These are phyloP conservation scores for Barnardius zonarius DNA, from an alignment of 2,113 vertebrate species.

Conservation along the genomic window DNA sequence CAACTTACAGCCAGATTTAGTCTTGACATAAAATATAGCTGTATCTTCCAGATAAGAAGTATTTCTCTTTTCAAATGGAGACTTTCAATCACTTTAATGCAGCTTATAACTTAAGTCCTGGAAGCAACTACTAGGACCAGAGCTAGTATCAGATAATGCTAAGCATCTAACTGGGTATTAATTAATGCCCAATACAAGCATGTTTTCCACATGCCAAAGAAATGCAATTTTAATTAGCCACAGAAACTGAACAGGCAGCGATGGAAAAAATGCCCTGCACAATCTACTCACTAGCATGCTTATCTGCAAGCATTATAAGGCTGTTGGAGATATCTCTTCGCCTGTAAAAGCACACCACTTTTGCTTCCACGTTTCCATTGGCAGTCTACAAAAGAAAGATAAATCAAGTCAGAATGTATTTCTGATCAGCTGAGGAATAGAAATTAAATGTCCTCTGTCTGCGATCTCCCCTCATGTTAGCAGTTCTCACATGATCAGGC, in stretches of 20 bases:
- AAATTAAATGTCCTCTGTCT: neutral
- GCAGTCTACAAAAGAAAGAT: slow-evolving; percentile 85
- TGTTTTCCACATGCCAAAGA: neutral
- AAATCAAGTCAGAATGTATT: slow-evolving; percentile 28
- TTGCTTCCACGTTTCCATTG: slow-evolving; percentile 96
- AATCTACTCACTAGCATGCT: slow-evolving; percentile 92
- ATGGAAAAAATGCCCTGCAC: neutral
- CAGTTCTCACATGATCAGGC: neutral
- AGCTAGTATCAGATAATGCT: neutral
- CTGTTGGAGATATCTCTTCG: slow-evolving; percentile 97
- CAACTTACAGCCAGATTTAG: neutral
- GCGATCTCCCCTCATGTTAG: neutral
- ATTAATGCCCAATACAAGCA: neutral
- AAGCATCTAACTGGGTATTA: neutral
- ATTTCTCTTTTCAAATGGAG: neutral
- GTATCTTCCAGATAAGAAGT: neutral
- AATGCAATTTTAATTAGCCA: neutral
- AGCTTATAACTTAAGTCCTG: neutral
- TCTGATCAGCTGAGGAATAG: neutral
- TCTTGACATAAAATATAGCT: neutral
- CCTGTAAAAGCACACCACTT: slow-evolving; percentile 98
- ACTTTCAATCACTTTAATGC: neutral
- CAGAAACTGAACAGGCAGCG: neutral
- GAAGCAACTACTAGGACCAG: neutral
- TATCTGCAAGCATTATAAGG: slow-evolving; percentile 97